phyloP scores from a whole-genome alignment of 2,888 invertebrate species.

The Mythimna pallens region DNA sequence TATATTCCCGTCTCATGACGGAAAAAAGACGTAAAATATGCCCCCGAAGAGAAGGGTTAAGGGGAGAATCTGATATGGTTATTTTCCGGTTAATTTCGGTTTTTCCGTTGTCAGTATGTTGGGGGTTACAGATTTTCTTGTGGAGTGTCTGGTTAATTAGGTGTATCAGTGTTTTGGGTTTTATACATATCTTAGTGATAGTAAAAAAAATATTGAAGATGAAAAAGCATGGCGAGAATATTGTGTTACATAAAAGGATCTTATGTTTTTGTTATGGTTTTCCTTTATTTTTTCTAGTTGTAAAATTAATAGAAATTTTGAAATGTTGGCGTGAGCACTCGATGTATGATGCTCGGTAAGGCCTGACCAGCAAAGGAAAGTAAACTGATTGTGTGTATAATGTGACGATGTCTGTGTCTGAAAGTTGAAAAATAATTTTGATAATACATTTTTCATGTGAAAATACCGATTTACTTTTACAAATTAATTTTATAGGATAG shows the following conservation, averaged over 20 bases:
- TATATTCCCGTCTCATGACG: conserved; percentile 70
- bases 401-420: no score
- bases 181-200: background rate
- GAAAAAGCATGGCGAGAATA: background rate
- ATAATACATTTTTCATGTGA: no score
- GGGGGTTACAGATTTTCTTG: conserved; percentile 38
- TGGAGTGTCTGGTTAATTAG: conserved; percentile 33
- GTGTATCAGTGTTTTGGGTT: conserved; percentile 17
- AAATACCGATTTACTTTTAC: no score
- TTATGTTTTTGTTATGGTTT: background rate
- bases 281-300: background rate
- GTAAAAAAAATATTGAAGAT: background rate
- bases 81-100: conserved; percentile 67
- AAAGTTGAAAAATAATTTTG: no score
- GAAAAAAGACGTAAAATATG: conserved; percentile 67
- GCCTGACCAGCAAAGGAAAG: no score
- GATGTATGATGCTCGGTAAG: no score
- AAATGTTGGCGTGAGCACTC: no score
- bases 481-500: no score
- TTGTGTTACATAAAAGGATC: background rate
- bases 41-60: conserved; percentile 45
- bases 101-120: conserved; percentile 52
- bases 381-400: no score
- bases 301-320: no score
- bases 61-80: conserved; percentile 64